Evolutionary conservation across 2,888 invertebrate genomes (phyloP).

Genomic region (Nomada fabriciana): DNA sequence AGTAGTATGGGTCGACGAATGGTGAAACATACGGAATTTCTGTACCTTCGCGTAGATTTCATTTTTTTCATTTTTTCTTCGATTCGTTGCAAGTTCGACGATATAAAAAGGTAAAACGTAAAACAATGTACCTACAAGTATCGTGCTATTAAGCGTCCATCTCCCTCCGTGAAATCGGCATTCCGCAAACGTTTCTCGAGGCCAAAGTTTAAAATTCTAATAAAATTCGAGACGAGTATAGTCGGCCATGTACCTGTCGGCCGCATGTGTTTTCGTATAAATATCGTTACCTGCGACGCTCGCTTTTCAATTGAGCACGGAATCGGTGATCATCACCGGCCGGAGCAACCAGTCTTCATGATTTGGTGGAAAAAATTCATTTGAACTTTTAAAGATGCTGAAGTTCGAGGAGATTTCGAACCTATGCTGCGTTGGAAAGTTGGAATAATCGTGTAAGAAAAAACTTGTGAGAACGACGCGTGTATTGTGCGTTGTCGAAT

Average conservation of each 20-base stretch:
- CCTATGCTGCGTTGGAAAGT: no score
- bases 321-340: background rate
- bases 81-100: background rate
- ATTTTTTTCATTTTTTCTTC: background rate
- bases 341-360: no score
- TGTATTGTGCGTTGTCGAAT: no score
- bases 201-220: conserved; percentile 39
- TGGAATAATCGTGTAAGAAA: no score
- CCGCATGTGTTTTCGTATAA: no score
- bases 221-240: conserved; percentile 45
- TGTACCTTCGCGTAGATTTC: no score
- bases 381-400: no score
- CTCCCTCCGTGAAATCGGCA: conserved; percentile 12
- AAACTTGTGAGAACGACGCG: background rate
- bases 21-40: background rate
- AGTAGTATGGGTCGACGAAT: conserved; percentile 11
- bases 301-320: background rate
- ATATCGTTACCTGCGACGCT: background rate
- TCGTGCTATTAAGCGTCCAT: background rate
- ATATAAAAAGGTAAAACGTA: no score
- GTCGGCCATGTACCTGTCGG: conserved; percentile 12
- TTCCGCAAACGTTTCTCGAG: conserved; percentile 29
- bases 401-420: no score
- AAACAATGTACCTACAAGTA: background rate
- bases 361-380: no score